Evolutionary conservation across 2,888 invertebrate genomes (phyloP).

Genomic region (Xestoiulus laeticollis): DNA sequence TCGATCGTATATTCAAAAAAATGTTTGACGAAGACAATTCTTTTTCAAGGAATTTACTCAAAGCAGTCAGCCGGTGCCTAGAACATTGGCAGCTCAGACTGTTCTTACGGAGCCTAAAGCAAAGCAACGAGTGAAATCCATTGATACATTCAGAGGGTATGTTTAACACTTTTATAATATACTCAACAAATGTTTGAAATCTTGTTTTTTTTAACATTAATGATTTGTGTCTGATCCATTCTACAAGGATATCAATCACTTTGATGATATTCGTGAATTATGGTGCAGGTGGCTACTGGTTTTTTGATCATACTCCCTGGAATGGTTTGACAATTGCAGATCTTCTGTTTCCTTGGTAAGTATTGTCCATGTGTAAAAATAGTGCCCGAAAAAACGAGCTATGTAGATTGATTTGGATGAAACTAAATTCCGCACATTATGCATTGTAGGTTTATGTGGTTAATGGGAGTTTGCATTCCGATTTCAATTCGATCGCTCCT

Average conservation of each 20-base stretch:
- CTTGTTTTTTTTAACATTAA: background rate
- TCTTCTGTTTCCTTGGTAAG: slow-evolving; percentile 84
- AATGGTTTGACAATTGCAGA: slow-evolving; percentile 86
- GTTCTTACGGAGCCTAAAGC: background rate
- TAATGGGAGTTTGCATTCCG: slow-evolving; percentile 84
- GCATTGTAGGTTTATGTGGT: slow-evolving; percentile 77
- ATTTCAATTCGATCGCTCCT: slow-evolving; percentile 77
- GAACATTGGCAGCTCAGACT: background rate
- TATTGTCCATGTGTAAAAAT: background rate
- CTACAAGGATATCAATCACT: slow-evolving; percentile 67
- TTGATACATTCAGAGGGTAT: slow-evolving; percentile 85
- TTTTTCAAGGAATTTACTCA: background rate
- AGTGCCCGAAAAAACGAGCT: background rate
- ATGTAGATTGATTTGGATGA: background rate
- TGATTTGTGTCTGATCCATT: slow-evolving; percentile 55
- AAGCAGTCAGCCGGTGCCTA: background rate
- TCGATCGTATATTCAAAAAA: background rate
- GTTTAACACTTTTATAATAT: slow-evolving; percentile 56
- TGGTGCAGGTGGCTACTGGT: slow-evolving; percentile 82
- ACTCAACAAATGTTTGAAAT: background rate
- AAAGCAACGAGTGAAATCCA: slow-evolving; percentile 70
- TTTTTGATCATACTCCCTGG: slow-evolving; percentile 85
- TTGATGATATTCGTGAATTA: slow-evolving; percentile 91
- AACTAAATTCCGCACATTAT: background rate
- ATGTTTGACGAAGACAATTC: background rate